Percentiles rank a stretch among this genome's conserved stretches.
Conservation (phyloP, 2,113 vertebrate genomes). For the Hydrochoerus hydrochaeris region DNA sequence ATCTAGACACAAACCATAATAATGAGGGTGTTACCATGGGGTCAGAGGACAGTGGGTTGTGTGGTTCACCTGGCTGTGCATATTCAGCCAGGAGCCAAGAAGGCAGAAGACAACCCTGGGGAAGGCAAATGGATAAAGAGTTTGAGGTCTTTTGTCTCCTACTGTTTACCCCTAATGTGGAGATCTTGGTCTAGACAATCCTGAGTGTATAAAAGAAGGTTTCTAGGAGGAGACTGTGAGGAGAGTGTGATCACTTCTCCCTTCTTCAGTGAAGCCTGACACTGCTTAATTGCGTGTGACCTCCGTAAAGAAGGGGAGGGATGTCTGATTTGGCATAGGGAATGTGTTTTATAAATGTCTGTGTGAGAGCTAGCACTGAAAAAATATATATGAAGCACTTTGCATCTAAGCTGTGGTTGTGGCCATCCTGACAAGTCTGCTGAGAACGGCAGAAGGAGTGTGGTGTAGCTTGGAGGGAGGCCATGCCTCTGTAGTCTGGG, state of each 20-base stretch:
- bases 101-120: background rate
- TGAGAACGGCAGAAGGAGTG: no score
- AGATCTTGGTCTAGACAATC: background rate
- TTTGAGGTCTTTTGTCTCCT: background rate
- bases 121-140: background rate
- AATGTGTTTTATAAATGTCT: background rate
- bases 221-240: background rate
- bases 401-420: background rate
- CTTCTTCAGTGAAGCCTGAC: background rate
- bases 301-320: background rate
- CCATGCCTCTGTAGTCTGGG: no score
- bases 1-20: background rate
- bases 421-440: no score
- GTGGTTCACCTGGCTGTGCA: background rate
- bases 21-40: background rate
- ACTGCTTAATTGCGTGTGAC: background rate
- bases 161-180: background rate
- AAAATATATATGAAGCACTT: background rate
- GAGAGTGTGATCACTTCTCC: background rate
- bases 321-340: background rate
- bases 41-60: background rate
- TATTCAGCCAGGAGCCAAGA: background rate
- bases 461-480: no score
- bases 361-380: background rate
- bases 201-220: background rate